These are phyloP conservation scores for Anguilla rostrata DNA, from an alignment of 2,113 vertebrate genomes.

Conservation along the genomic window DNA sequence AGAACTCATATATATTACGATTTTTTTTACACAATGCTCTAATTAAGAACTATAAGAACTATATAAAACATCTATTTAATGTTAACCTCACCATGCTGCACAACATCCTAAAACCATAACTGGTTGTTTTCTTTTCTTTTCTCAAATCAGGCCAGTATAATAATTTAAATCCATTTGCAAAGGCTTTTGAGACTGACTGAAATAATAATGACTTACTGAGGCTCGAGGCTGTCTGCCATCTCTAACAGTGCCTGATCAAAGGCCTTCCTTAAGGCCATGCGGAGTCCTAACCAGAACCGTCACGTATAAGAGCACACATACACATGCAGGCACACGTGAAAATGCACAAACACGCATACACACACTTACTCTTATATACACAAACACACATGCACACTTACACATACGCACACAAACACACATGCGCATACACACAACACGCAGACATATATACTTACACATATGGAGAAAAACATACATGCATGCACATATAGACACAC, in stretches of 20 bases:
- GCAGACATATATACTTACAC: too few species aligned
- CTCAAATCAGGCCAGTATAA: not conserved
- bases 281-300: not conserved
- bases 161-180: not conserved
- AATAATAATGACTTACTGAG: not conserved
- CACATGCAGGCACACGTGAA: slow-evolving; percentile 10
- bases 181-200: not conserved
- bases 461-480: too few species aligned
- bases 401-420: too few species aligned
- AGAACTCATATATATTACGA: not conserved
- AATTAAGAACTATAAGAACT: not conserved
- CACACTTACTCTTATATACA: too few species aligned
- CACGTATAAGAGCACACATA: not conserved
- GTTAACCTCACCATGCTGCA: not conserved
- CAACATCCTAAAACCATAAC: not conserved
- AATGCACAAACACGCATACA: not conserved
- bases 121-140: not conserved
- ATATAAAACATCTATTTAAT: not conserved
- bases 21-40: not conserved
- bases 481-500: too few species aligned
- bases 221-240: not conserved
- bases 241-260: not conserved
- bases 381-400: too few species aligned
- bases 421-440: too few species aligned
- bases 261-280: not conserved